Base-by-base conservation (phyloP, 1,140 invertebrate species). In the Macrocentrus cingulum region DNA sequence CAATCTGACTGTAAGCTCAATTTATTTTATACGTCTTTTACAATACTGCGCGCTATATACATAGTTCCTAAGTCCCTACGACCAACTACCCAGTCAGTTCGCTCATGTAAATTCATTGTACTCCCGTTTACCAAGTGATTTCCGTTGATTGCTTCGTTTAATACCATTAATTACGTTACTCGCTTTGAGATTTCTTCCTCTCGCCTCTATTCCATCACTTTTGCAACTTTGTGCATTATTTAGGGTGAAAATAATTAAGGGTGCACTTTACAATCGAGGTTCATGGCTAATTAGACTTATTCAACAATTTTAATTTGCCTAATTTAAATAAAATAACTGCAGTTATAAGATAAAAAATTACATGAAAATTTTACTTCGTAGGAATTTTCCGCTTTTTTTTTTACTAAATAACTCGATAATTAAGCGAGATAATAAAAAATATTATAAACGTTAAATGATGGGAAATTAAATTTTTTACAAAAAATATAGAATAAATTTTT, bases 91-190 rank as follows among this genome's bases (percentile, higher is more conserved):
- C 39, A 52, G 39, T 41, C 34, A 41, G 13, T 13, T n/a, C 13
- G 48, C 29, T 18, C 13, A 18, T 13, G 36, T 52, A 39, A 52
- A 52, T 52, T 52, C n/a, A n/a, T n/a, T n/a, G n/a, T 52, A 20
- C 36, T 22, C 32, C 22, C 11, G 36, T 52, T 20, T 20, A 41
- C 50, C 36, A 52, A 52, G 50, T 52, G 50, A 52, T 52, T 52
- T 52, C 34, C 50, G 41, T 39, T 52, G 34, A 52, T 52, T 52
- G 50, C 19, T 19, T 52, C 22, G 19, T 11, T 32, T 52, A 52
- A 52, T 52, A 37, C 34, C 19, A 52, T 52, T 52, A 52, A 52
- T 52, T 52, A 52, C 50, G 39, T 20, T 8, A 41, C 25, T 16
- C 25, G 18, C 25, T 20, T 18, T 36, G 19, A 32, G 29, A 29